phyloP scores from a whole-genome alignment of 1,140 invertebrate species.

The Parapsyche elsis region DNA sequence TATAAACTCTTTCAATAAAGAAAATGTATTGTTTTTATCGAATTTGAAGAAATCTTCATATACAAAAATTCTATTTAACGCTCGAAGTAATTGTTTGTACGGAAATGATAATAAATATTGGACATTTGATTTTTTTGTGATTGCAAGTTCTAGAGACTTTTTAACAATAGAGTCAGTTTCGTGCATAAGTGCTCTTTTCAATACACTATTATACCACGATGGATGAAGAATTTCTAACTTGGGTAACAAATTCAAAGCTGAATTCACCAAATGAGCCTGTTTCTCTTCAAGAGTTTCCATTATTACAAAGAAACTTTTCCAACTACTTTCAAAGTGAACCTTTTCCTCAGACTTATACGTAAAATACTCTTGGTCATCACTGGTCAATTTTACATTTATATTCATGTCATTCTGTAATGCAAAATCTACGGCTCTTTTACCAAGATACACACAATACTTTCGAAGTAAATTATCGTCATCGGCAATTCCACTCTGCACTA shows the following conservation, averaged over 20 bases:
- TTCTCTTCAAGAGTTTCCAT: conserved; percentile 60
- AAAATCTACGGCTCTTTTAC: conserved; percentile 47
- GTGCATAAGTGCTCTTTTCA: conserved; percentile 45
- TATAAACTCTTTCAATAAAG: conserved; percentile 43
- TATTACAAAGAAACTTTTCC: conserved; percentile 59
- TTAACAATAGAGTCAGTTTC: conserved; percentile 42
- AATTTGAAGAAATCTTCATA: conserved; percentile 47
- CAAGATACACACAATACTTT: conserved; percentile 54
- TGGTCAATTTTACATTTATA: conserved; percentile 19
- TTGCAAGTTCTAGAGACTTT: conserved; percentile 45
- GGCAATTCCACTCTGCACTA: conserved; percentile 48
- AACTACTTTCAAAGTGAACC: conserved; percentile 48
- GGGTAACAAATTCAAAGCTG: conserved; percentile 57
- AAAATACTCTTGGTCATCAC: conserved; percentile 35
- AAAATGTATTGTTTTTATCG: conserved; percentile 41
- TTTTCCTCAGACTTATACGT: conserved; percentile 41
- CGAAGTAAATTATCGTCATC: conserved; percentile 47
- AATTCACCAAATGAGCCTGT: conserved; percentile 58
- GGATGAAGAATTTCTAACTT: conserved; percentile 54
- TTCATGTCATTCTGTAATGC: conserved; percentile 26
- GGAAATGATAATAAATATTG: conserved; percentile 39
- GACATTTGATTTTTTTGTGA: conserved; percentile 27
- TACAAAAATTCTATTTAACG: conserved; percentile 48
- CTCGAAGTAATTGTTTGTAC: conserved; percentile 44
- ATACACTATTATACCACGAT: conserved; percentile 57